These are phyloP conservation scores for Choristoneura fumiferana DNA, from an alignment of 1,140 invertebrate genomes.

Conservation along the genomic window DNA sequence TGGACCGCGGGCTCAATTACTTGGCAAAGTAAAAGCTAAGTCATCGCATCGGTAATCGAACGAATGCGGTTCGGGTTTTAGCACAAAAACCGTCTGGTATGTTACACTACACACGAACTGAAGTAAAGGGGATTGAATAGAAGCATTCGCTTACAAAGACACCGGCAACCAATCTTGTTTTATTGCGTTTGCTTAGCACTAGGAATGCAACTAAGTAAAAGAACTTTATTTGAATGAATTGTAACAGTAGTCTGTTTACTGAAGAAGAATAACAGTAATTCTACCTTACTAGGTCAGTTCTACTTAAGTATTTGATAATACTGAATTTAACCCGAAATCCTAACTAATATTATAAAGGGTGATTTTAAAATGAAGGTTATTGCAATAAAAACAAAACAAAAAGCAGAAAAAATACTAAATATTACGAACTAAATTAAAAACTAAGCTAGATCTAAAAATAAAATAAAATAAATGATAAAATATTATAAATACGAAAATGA, in stretches of 20 bases:
- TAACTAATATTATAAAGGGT: no score
- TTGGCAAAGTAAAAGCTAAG: slow-evolving; percentile 14
- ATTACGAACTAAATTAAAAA: no score
- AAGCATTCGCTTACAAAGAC: slow-evolving; percentile 8
- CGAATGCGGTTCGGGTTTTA: slow-evolving; percentile 16
- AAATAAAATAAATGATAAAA: no score
- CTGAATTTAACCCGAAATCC: no score
- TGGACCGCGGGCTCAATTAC: neutral
- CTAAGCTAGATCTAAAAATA: no score
- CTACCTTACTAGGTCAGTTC: no score
- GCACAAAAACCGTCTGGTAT: slow-evolving; percentile 13
- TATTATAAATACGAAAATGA: no score
- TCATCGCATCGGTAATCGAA: slow-evolving; percentile 15
- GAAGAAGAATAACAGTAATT: no score
- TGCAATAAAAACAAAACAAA: no score
- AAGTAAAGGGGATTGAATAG: slow-evolving; percentile 12
- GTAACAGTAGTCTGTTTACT: neutral
- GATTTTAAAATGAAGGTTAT: no score
- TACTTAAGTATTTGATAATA: no score
- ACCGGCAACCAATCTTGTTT: neutral
- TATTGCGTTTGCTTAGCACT: slow-evolving; percentile 12
- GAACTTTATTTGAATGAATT: neutral
- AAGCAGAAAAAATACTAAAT: no score
- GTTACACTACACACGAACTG: neutral
- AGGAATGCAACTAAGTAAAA: neutral